Evolutionary conservation across 2,888 invertebrate species (phyloP), one percentile per base, ranked within the genome.

Genomic region (Arrhopalites spinosus): DNA sequence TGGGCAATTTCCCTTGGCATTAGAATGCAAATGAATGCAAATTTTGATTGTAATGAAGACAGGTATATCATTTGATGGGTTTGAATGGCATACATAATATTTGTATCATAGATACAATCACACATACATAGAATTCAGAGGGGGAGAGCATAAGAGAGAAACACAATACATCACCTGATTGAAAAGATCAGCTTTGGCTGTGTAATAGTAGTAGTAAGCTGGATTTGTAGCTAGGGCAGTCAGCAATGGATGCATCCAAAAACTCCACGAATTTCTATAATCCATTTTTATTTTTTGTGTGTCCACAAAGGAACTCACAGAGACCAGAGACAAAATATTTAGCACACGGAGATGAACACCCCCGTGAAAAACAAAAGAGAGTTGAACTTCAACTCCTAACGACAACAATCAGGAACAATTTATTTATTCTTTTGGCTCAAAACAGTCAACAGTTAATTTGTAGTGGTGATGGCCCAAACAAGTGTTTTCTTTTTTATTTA

Each of bases 181-280:
- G 13, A 78, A 78, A 47, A 82, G 76, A 77, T 80, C 82, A 36
- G 78, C 76, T 76, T 82, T 82, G 73, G 82, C 81, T 59, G 78
- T 78, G 75, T 79, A 82, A 77, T 82, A 82, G 78, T 79, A 79
- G 47, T 81, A 79, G 69, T 81, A 81, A 23, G 80, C 79, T 75
- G 79, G 80, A 70, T 79, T 78, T 73, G 76, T 78, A 11, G 79
- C 74, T 25, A 81, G 74, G 13, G 80, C 79, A 72, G 78, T 79
- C 77, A 80, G 77, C 29, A 81, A 68, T 11, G 80, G 82, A 76
- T 81, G 80, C 59, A 79, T 77, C 81, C 80, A 81, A 47, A 72
- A 72, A 61, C 79, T 77, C 80, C 78, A 80, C 29, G 75, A 63
- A 56, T 76, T 79, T 29, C 79, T 61, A 56, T 78, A 76, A 64